Conservation (phyloP, 2,888 invertebrate genomes). For the Papilio demoleus region DNA sequence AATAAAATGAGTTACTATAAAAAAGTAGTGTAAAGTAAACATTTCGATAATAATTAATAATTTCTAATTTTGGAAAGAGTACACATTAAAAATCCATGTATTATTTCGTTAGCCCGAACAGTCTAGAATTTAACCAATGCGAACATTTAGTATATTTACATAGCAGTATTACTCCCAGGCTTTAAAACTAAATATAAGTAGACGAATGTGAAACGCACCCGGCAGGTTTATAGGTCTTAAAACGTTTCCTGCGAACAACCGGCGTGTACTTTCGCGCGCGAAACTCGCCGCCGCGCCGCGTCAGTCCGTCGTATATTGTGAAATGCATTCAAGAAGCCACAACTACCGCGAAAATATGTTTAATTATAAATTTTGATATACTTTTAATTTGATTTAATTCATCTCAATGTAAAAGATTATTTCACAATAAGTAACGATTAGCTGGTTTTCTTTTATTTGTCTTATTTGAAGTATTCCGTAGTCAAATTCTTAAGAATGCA, state of each 20-base stretch:
- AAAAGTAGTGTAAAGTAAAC: no score
- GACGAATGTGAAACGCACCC: constrained; percentile 32
- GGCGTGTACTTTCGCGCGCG: constrained; percentile 27
- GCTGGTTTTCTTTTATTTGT: no score
- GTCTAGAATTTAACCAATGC: background rate
- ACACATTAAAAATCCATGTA: no score
- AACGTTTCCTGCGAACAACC: constrained; percentile 30
- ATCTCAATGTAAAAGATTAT: no score
- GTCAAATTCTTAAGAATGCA: no score
- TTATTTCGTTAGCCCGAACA: background rate
- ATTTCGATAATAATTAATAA: no score
- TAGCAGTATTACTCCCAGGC: constrained; percentile 10
- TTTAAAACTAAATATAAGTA: constrained; percentile 27
- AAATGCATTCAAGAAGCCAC: constrained; percentile 9
- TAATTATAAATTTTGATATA: background rate
- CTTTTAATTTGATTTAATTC: background rate
- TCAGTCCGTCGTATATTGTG: constrained; percentile 23
- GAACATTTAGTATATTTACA: background rate
- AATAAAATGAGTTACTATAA: no score
- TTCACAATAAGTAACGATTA: no score
- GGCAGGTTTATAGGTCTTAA: constrained; percentile 37
- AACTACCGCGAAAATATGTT: constrained; percentile 3
- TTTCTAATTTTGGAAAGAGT: no score
- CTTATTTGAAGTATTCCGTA: no score
- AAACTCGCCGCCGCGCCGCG: constrained; percentile 18